Evolutionary conservation across 1,140 invertebrate species (phyloP).

Genomic region (Calephelis virginiensis): DNA sequence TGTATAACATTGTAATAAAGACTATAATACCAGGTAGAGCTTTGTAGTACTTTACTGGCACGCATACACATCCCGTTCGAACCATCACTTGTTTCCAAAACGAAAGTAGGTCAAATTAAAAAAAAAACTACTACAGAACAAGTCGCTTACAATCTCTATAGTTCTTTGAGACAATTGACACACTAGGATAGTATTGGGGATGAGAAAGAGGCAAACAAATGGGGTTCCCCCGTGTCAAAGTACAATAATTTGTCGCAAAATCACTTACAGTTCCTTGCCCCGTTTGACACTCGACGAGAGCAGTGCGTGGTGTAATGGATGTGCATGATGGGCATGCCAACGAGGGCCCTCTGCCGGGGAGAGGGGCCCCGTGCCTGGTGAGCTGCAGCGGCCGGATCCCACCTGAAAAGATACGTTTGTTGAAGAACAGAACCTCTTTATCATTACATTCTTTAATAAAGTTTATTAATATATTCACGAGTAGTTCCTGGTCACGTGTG

Average conservation of each 20-base stretch:
- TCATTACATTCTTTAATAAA: too few relatives aligned
- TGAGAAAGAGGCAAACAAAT: too few relatives aligned
- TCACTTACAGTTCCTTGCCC: conserved; percentile 73
- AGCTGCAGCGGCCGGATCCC: conserved; percentile 66
- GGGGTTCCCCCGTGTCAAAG: too few relatives aligned
- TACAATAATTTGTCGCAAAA: neutral
- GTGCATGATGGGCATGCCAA: conserved; percentile 70
- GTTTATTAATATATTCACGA: too few relatives aligned
- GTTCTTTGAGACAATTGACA: too few relatives aligned
- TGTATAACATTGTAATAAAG: too few relatives aligned
- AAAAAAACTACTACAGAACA: neutral
- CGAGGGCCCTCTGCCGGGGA: conserved; percentile 68
- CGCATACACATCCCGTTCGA: too few relatives aligned
- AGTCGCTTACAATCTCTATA: neutral
- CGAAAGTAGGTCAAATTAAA: neutral
- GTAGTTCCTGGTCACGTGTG: too few relatives aligned
- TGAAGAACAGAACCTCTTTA: neutral
- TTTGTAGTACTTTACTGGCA: too few relatives aligned
- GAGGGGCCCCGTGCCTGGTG: conserved; percentile 69
- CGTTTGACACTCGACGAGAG: conserved; percentile 69
- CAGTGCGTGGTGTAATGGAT: conserved; percentile 70
- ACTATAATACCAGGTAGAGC: too few relatives aligned
- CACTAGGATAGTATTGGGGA: too few relatives aligned
- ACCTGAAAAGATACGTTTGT: conserved; percentile 44
- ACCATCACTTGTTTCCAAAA: neutral